These are phyloP conservation scores for Otis tarda DNA, from an alignment of 2,113 vertebrate species.

Conservation along the genomic window DNA sequence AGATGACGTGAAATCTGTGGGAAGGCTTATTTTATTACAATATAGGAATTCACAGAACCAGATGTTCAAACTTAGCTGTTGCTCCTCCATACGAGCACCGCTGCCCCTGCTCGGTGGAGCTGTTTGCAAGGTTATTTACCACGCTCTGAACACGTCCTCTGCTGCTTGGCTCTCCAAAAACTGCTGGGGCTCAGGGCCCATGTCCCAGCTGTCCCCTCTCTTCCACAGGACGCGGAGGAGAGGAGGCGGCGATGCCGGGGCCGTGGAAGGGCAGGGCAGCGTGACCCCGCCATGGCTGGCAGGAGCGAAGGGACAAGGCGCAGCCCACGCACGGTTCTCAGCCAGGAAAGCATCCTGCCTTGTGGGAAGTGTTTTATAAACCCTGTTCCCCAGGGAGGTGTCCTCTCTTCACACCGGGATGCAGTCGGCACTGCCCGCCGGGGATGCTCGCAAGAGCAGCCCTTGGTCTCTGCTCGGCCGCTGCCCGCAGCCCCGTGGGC, in stretches of 20 bases:
- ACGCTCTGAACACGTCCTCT: rapidly evolving
- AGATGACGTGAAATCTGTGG: slow-evolving; percentile 57
- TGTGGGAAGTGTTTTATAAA: not conserved
- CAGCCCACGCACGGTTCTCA: not conserved
- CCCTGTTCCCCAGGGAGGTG: rapidly evolving
- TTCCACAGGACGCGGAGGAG: rapidly evolving
- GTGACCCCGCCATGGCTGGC: rapidly evolving
- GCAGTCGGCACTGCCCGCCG: rapidly evolving
- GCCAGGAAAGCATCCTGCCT: not conserved
- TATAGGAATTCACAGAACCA: slow-evolving; percentile 55
- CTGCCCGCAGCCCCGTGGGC: not conserved
- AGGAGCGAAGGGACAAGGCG: not conserved
- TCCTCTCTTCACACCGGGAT: rapidly evolving
- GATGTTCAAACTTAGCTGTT: slow-evolving; percentile 29
- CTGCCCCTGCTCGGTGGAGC: not conserved
- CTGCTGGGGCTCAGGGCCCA: rapidly evolving
- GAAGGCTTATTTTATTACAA: slow-evolving; percentile 55
- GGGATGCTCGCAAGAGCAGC: not conserved
- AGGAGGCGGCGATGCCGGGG: rapidly evolving
- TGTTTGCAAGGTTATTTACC: not conserved
- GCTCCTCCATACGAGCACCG: not conserved
- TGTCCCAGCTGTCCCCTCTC: not conserved
- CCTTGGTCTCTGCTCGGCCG: not conserved
- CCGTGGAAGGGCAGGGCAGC: rapidly evolving
- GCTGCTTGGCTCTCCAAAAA: not conserved